Evolutionary conservation across 2,888 invertebrate species (phyloP).

Genomic region (Pristionchus mayeri): DNA sequence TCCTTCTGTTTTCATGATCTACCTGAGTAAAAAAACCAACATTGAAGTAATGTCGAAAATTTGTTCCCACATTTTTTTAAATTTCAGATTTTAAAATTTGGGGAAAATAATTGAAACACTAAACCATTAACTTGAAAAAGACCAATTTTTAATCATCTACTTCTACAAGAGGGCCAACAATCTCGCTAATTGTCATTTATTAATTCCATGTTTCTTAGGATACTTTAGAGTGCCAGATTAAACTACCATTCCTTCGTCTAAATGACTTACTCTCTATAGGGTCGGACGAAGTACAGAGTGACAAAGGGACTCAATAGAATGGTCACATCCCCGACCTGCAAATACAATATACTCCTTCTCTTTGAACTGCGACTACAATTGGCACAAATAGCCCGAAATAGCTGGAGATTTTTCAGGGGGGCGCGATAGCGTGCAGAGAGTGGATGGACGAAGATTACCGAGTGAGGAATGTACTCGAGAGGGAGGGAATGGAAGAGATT

Average conservation of each 20-base stretch:
- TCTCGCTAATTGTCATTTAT: neutral
- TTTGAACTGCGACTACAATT: neutral
- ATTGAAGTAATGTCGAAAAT: too few species aligned
- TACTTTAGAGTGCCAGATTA: neutral
- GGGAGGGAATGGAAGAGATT: neutral
- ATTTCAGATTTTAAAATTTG: too few species aligned
- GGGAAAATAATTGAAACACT: too few species aligned
- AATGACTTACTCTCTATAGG: conserved; percentile 28
- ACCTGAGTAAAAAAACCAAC: too few species aligned
- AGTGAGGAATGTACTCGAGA: neutral
- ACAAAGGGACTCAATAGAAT: conserved; percentile 9
- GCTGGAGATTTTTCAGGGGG: too few species aligned
- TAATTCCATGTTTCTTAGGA: neutral
- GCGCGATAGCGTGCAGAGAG: neutral
- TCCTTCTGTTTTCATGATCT: too few species aligned
- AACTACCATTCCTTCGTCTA: neutral
- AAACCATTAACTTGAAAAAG: too few species aligned
- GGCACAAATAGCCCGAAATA: neutral
- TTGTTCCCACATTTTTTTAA: too few species aligned
- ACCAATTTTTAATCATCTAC: too few species aligned
- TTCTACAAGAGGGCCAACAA: too few species aligned
- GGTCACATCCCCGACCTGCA: conserved; percentile 16
- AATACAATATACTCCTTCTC: neutral
- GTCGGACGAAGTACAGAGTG: conserved; percentile 25
- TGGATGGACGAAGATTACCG: neutral